These are phyloP conservation scores for Sinella curviseta DNA, from an alignment of 1,140 invertebrate species.

Conservation along the genomic window DNA sequence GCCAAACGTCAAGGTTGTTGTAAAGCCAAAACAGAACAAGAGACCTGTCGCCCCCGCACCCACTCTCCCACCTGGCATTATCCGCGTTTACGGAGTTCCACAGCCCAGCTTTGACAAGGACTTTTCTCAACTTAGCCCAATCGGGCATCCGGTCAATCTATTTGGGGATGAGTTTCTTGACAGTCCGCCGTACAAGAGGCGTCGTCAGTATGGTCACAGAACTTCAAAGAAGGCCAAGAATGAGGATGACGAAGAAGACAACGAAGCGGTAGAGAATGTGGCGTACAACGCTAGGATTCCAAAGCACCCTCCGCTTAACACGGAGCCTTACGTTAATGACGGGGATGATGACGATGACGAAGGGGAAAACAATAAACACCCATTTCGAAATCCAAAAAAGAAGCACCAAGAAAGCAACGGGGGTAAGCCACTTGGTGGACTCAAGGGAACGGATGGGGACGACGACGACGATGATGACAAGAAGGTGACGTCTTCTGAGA, in stretches of 20 bases:
- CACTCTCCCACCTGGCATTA: conserved; percentile 15
- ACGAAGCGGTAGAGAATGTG: neutral
- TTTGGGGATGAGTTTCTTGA: conserved; percentile 7
- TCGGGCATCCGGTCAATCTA: neutral
- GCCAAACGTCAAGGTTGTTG: neutral
- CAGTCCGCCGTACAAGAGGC: neutral
- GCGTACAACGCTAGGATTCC: neutral
- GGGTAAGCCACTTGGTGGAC: neutral
- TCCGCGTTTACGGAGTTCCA: conserved; percentile 3
- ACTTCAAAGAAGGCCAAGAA: neutral
- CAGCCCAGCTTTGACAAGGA: neutral
- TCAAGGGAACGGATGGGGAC: neutral
- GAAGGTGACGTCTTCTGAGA: neutral
- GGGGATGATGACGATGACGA: conserved; percentile 22
- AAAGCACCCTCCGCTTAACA: neutral
- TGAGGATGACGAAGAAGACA: neutral
- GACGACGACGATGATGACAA: conserved; percentile 11
- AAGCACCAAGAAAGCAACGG: neutral
- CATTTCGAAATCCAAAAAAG: neutral
- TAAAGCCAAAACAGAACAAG: neutral
- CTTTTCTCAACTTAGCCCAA: neutral
- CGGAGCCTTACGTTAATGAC: neutral
- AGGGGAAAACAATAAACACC: neutral
- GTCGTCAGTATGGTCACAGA: neutral
- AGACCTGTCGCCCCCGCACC: neutral